Evolutionary conservation across 2,113 vertebrate genomes (phyloP).

Genomic region (Planiliza haematocheilus): DNA sequence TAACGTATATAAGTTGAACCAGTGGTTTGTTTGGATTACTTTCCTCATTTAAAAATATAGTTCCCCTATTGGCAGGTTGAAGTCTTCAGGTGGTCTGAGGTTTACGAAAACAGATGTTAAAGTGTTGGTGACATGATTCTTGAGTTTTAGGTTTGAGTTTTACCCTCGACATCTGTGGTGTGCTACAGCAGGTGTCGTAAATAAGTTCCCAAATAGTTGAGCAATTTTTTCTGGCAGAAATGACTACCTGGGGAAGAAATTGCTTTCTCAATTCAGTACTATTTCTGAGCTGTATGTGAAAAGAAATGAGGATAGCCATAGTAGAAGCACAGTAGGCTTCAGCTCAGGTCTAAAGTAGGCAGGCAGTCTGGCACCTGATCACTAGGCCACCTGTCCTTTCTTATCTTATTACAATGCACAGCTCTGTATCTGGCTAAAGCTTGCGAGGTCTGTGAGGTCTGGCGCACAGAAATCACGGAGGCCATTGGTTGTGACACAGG

Average conservation of each 20-base stretch:
- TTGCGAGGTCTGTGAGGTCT: conserved; percentile 36
- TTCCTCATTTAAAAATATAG: neutral
- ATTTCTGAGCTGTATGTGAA: conserved; percentile 9
- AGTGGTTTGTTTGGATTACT: neutral
- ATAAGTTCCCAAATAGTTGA: conserved; percentile 1
- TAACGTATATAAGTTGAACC: neutral
- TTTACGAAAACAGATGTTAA: neutral
- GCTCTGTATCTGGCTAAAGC: conserved; percentile 65
- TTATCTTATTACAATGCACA: conserved; percentile 78
- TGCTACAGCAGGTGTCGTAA: conserved; percentile 10
- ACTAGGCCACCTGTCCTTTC: conserved; percentile 79
- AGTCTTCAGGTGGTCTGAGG: neutral
- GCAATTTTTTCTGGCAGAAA: conserved; percentile 7
- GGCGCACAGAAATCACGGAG: conserved; percentile 48
- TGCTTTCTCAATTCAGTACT: neutral
- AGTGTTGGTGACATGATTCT: too few species aligned
- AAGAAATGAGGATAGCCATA: conserved; percentile 13
- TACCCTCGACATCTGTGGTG: too few species aligned
- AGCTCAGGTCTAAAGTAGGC: conserved; percentile 65
- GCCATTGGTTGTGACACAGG: conserved; percentile 14
- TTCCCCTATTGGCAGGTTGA: neutral
- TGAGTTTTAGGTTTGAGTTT: too few species aligned
- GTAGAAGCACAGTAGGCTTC: conserved; percentile 20
- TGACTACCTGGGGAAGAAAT: conserved; percentile 14
- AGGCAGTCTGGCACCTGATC: conserved; percentile 75